Evolutionary conservation across 2,888 invertebrate genomes (phyloP).

Genomic region (Drosophila greeni): DNA sequence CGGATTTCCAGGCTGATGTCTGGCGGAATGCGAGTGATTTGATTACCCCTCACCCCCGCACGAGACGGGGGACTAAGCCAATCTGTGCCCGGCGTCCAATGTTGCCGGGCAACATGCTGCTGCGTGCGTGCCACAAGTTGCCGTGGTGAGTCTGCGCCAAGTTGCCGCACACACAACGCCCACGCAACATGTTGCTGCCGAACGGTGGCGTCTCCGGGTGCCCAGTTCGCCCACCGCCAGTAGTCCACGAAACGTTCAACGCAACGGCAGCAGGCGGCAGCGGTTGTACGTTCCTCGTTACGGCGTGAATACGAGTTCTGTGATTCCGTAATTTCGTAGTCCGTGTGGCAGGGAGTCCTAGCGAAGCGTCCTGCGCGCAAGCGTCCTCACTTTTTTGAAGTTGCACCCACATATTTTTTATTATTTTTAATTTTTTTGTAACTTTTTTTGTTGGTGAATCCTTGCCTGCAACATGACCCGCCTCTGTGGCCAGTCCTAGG

Average conservation of each 20-base stretch:
- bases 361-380: conserved; percentile 21
- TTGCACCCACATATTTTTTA: neutral
- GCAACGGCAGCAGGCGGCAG: conserved; percentile 29
- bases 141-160: conserved; percentile 39
- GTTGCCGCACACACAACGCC: conserved; percentile 6
- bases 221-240: conserved; percentile 21
- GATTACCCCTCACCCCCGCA: conserved; percentile 12
- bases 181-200: conserved; percentile 33
- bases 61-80: neutral
- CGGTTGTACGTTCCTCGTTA: neutral
- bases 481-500: conserved; percentile 16
- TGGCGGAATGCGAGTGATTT: conserved; percentile 26
- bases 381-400: conserved; percentile 9
- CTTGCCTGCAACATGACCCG: conserved; percentile 3
- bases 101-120: conserved; percentile 18
- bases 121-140: conserved; percentile 33
- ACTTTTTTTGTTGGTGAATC: conserved; percentile 11
- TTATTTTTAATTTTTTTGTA: neutral
- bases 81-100: neutral
- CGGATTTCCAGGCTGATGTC: conserved; percentile 5
- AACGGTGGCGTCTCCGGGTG: neutral
- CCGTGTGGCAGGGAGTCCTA: neutral
- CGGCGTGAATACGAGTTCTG: neutral
- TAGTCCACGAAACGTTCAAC: conserved; percentile 35
- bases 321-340: neutral